Conservation (phyloP, 1,140 invertebrate species). For the Bradysia coprophila region DNA sequence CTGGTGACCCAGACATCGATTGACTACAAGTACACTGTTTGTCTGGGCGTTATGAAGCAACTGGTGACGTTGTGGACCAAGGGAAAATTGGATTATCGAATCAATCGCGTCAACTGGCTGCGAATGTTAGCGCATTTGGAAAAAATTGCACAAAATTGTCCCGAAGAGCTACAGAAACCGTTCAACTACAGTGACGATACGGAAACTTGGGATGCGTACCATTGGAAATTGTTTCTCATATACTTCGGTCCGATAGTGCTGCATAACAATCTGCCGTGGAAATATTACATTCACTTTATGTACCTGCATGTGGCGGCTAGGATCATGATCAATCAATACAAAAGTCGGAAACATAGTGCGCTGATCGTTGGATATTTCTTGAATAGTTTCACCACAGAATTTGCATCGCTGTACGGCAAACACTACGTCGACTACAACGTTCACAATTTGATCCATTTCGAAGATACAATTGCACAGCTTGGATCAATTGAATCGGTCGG, state of each 20-base stretch:
- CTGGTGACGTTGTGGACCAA: slow-evolving; percentile 9
- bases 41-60: slow-evolving; percentile 12
- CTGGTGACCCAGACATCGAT: slow-evolving; percentile 9
- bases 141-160: slow-evolving; percentile 6
- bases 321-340: slow-evolving; percentile 5
- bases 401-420: slow-evolving; percentile 7
- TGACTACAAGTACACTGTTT: slow-evolving; percentile 14
- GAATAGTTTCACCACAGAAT: slow-evolving; percentile 7
- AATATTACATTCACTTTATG: slow-evolving; percentile 8
- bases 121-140: slow-evolving; percentile 4
- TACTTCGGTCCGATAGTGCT: slow-evolving; percentile 8
- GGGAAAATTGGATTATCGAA: slow-evolving; percentile 6
- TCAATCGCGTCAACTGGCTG: slow-evolving; percentile 2
- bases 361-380: slow-evolving; percentile 5
- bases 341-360: background rate
- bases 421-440: slow-evolving; percentile 11
- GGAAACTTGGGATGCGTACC: slow-evolving; percentile 8
- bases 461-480: slow-evolving; percentile 5
- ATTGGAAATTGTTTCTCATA: slow-evolving; percentile 10
- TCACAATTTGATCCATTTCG: slow-evolving; percentile 10
- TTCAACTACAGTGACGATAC: slow-evolving; percentile 5
- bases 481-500: slow-evolving; percentile 7
- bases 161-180: slow-evolving; percentile 8
- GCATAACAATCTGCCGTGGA: slow-evolving; percentile 2
- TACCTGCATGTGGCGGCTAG: slow-evolving; percentile 7